A percentile compares a stretch with the other conserved stretches of the same genome.
These are phyloP conservation scores for Hestina assimilis DNA, from an alignment of 1,140 invertebrate species.

Conservation along the genomic window DNA sequence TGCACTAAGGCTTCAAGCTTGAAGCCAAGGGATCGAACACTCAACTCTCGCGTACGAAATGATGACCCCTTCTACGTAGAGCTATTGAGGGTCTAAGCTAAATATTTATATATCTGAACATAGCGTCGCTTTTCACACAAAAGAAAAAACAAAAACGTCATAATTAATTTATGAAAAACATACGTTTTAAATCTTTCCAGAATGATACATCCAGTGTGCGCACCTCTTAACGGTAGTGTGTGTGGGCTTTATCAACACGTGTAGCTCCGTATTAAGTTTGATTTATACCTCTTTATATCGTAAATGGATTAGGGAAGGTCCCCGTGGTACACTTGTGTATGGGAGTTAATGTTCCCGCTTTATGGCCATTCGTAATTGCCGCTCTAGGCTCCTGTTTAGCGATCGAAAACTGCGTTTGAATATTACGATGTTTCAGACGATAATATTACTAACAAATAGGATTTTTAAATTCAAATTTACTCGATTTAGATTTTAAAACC, in stretches of 20 bases:
- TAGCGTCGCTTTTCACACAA: too few relatives aligned
- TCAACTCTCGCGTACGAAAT: too few relatives aligned
- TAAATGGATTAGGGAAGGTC: conserved; percentile 74
- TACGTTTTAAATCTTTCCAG: not conserved
- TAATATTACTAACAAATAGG: too few relatives aligned
- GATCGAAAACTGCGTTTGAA: not conserved
- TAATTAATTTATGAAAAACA: not conserved
- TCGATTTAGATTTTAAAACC: too few relatives aligned
- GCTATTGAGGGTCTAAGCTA: too few relatives aligned
- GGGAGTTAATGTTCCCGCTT: conserved; percentile 49
- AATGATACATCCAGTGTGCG: not conserved
- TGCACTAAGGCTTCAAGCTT: too few relatives aligned
- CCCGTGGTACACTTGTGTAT: conserved; percentile 47
- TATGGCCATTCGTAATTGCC: conserved; percentile 55
- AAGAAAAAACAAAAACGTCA: not conserved
- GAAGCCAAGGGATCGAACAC: too few relatives aligned
- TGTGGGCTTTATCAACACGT: conserved; percentile 71
- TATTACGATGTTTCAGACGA: not conserved
- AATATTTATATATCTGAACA: too few relatives aligned
- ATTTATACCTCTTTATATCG: conserved; percentile 77
- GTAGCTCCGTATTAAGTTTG: conserved; percentile 73
- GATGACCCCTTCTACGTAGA: too few relatives aligned
- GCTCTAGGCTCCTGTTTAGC: conserved; percentile 22
- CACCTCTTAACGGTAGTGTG: conserved; percentile 26
- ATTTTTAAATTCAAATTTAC: too few relatives aligned